Evolutionary conservation across 2,797 vertebrate genomes (phyloP), one percentile per base, ranked within the genome.

Genomic region (Acanthis flammea): DNA sequence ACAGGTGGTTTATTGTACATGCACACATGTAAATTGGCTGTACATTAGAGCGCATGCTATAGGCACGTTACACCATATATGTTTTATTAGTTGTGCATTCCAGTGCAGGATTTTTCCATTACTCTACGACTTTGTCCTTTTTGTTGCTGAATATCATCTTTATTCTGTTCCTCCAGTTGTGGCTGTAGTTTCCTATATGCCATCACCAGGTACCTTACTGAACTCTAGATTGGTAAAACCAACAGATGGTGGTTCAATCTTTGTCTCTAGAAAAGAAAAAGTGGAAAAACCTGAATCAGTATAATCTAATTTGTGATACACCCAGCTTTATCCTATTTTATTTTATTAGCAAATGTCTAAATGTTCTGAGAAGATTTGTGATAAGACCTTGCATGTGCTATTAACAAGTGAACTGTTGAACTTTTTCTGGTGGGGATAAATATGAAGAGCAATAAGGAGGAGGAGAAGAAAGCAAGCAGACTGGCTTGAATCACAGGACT

Each of bases 61-160:
- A 50, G 9, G 21, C 37, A 31, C 12, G 2, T 57, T 67, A 21
- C 37, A 37, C 25, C 1, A 0, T 7, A 1, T 30, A 19, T 7
- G 11, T 72, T 75, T 54, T 33, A 4, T 53, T 68, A 57, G 14
- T 41, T 30, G 7, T 1, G 7, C 3, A 3, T 85, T 72, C 23
- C 51, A 31, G 16, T 27, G 12, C 7, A 7, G 44, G 58, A 14
- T 63, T 72, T 84, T 84, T 58, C 41, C 12, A 2, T 81, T 72
- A 31, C 24, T 50, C 30, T 35, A 3, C 3, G 3, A 42, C 30
- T 79, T 86, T 39, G 14, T 68, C 41, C 27, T 85, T 81, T 62
- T 42, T 74, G 4, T 81, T 76, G 28, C 66, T 84, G 50, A 78
- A 7, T 74, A 31, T 68, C 6, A n/a, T 89, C 24, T 66, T 53